phyloP scores from a whole-genome alignment of 2,888 invertebrate genomes.

The Caenorhabditis sp. region DNA sequence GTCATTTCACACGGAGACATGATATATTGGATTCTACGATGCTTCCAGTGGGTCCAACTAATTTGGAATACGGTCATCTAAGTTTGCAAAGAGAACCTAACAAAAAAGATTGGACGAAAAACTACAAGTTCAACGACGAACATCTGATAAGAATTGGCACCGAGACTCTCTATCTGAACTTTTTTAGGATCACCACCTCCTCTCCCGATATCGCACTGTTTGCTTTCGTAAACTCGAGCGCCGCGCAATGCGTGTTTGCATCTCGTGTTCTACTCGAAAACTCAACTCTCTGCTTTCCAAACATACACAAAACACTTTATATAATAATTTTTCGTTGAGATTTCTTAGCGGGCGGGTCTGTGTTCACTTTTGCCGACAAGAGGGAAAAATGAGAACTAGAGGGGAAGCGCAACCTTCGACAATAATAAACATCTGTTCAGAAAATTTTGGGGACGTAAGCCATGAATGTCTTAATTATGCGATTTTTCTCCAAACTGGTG shows the following conservation, averaged over 20 bases:
- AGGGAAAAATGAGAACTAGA: neutral
- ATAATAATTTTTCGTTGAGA: slow-evolving; percentile 44
- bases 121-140: neutral
- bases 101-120: neutral
- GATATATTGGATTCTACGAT: neutral
- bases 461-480: too few species aligned
- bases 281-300: slow-evolving; percentile 38
- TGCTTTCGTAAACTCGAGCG: slow-evolving; percentile 47
- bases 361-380: neutral
- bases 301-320: slow-evolving; percentile 55
- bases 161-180: slow-evolving; percentile 11
- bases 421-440: slow-evolving; percentile 2
- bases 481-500: too few species aligned
- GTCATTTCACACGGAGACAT: slow-evolving; percentile 37
- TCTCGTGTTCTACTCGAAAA: slow-evolving; percentile 67
- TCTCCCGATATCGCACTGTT: slow-evolving; percentile 35
- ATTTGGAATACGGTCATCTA: neutral
- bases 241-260: slow-evolving; percentile 57
- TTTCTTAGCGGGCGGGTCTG: slow-evolving; percentile 3
- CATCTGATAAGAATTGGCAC: slow-evolving; percentile 17
- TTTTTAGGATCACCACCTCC: neutral
- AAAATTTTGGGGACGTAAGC: too few species aligned
- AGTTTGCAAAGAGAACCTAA: neutral
- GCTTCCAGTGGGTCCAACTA: too few species aligned
- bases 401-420: too few species aligned